phyloP scores from a whole-genome alignment of 1,140 invertebrate species.

The Drosophila punjabiensis region DNA sequence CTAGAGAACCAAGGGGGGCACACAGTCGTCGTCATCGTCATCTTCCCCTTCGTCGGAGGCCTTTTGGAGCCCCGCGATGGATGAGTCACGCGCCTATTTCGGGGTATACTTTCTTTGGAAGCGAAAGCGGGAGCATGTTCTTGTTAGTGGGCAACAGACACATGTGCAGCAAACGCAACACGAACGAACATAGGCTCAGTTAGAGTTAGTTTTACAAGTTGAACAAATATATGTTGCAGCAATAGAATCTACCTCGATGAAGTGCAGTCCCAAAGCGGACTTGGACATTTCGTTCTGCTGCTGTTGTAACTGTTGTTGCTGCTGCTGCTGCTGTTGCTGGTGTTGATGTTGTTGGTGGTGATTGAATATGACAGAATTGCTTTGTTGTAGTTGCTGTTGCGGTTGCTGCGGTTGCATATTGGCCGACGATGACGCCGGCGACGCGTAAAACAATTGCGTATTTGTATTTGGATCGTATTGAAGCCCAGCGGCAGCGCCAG shows the following conservation, averaged over 20 bases:
- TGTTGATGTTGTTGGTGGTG: conserved; percentile 45
- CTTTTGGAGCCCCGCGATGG: conserved; percentile 40
- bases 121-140: conserved; percentile 28
- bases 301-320: conserved; percentile 58
- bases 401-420: conserved; percentile 60
- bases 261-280: conserved; percentile 75
- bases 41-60: conserved; percentile 31
- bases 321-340: conserved; percentile 49
- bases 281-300: conserved; percentile 82
- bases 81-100: conserved; percentile 52
- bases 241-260: conserved; percentile 80
- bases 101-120: conserved; percentile 36
- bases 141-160: conserved; percentile 52
- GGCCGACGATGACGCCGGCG: conserved; percentile 45
- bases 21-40: conserved; percentile 1
- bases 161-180: conserved; percentile 38
- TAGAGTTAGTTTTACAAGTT: background rate
- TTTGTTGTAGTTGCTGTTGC: conserved; percentile 68
- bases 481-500: conserved; percentile 46
- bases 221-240: conserved; percentile 22
- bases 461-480: conserved; percentile 74
- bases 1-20: background rate
- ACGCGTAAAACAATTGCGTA: conserved; percentile 77
- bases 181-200: conserved; percentile 36
- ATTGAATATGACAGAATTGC: conserved; percentile 71